A percentile compares a stretch with the other conserved stretches of the same genome.
phyloP scores from a whole-genome alignment of 1,140 invertebrate species.

The Heliconius eleuchia region DNA sequence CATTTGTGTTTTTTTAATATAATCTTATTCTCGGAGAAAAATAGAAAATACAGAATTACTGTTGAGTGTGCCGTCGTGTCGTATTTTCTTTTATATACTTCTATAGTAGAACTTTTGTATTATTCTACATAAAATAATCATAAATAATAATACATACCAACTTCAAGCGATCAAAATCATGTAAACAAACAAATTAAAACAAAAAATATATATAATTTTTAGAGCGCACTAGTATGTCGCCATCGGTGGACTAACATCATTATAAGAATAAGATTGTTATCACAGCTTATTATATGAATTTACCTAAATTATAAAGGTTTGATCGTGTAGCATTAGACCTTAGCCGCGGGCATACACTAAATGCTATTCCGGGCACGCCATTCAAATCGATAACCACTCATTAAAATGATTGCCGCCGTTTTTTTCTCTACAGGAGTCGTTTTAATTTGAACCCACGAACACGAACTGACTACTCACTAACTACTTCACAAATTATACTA shows the following conservation, averaged over 20 bases:
- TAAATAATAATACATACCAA: too few species aligned
- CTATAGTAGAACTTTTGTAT: too few species aligned
- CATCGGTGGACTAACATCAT: conserved; percentile 9
- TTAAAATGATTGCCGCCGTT: conserved; percentile 6
- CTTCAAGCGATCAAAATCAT: background rate
- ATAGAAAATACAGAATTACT: too few species aligned
- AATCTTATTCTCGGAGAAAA: too few species aligned
- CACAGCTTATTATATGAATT: conserved; percentile 14
- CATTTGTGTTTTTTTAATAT: too few species aligned
- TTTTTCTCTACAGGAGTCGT: conserved; percentile 8
- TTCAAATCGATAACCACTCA: conserved; percentile 12
- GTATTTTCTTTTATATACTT: too few species aligned
- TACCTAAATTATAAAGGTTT: conserved; percentile 7
- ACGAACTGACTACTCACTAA: conserved; percentile 12
- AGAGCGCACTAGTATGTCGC: background rate
- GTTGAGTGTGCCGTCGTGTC: too few species aligned
- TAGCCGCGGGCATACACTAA: background rate
- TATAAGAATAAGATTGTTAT: conserved; percentile 10
- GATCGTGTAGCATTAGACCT: conserved; percentile 11
- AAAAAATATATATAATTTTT: background rate
- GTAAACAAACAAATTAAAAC: background rate
- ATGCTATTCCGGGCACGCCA: conserved; percentile 4
- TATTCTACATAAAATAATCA: too few species aligned
- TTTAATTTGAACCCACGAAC: conserved; percentile 13
- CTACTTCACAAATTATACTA: conserved; percentile 6